Conservation (phyloP, 2,888 invertebrate genomes). For the Willowsia nigromaculata region DNA sequence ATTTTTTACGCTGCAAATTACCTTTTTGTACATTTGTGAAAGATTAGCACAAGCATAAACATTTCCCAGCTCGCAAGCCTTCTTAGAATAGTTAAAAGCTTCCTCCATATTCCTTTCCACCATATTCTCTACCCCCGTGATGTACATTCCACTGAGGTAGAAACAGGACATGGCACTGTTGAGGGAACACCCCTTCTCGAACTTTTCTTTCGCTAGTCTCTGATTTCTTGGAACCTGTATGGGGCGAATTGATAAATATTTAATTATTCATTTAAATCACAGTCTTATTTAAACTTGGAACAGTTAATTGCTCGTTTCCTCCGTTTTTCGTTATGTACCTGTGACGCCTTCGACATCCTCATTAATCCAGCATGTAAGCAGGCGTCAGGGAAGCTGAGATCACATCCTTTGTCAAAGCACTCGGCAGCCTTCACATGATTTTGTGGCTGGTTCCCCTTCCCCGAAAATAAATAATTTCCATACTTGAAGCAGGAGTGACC, state of each 20-base stretch:
- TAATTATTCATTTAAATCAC: no score
- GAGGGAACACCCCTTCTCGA: conserved; percentile 82
- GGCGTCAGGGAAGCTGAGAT: conserved; percentile 85
- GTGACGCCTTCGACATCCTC: conserved; percentile 81
- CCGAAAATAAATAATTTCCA: conserved; percentile 84
- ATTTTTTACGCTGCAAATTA: not conserved
- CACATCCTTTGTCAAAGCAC: conserved; percentile 91
- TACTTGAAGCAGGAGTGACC: conserved; percentile 93
- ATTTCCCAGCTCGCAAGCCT: conserved; percentile 91
- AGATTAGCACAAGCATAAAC: conserved; percentile 94
- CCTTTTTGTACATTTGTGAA: conserved; percentile 89
- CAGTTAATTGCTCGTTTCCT: no score
- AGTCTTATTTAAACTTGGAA: not conserved
- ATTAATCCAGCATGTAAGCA: conserved; percentile 89
- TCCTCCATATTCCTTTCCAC: conserved; percentile 85
- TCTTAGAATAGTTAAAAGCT: conserved; percentile 88
- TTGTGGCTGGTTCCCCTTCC: conserved; percentile 83
- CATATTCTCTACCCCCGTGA: conserved; percentile 86
- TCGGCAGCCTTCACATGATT: conserved; percentile 85
- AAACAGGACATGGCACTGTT: conserved; percentile 88
- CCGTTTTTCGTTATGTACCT: no score
- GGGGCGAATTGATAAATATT: not conserved
- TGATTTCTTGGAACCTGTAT: conserved; percentile 76
- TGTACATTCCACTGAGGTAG: conserved; percentile 89
- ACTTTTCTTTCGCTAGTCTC: conserved; percentile 81